These are phyloP conservation scores for Trissolcus basalis DNA, from an alignment of 1,140 invertebrate genomes.

Conservation along the genomic window DNA sequence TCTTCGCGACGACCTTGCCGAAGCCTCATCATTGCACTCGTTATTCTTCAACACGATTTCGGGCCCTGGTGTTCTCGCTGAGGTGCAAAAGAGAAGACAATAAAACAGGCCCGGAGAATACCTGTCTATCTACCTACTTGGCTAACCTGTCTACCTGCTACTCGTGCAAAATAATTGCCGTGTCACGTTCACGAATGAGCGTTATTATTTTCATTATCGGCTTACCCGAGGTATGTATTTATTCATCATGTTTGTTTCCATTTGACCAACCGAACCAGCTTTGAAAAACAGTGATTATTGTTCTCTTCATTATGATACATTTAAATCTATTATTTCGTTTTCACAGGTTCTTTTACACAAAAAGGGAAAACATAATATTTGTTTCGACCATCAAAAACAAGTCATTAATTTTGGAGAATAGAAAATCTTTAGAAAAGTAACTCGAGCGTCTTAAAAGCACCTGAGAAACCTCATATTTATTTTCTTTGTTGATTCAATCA, in stretches of 20 bases:
- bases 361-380: too few species aligned
- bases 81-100: conserved; percentile 7
- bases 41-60: conserved; percentile 44
- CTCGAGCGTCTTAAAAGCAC: too few species aligned
- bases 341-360: too few species aligned
- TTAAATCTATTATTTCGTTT: neutral
- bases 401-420: neutral
- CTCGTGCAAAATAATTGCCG: conserved; percentile 46
- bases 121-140: conserved; percentile 36
- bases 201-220: conserved; percentile 52
- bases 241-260: conserved; percentile 31
- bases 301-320: neutral
- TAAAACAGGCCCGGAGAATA: conserved; percentile 15
- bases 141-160: conserved; percentile 47
- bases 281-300: conserved; percentile 9
- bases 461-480: too few species aligned
- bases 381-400: neutral
- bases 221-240: conserved; percentile 4
- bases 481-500: too few species aligned
- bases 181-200: conserved; percentile 38
- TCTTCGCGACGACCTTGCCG: conserved; percentile 42
- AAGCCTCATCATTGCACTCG: conserved; percentile 52
- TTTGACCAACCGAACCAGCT: conserved; percentile 8
- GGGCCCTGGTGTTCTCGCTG: conserved; percentile 21
- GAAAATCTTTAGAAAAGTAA: neutral